Evolutionary conservation across 1,140 invertebrate species (phyloP).

Genomic region (Sycophaga agraensis): DNA sequence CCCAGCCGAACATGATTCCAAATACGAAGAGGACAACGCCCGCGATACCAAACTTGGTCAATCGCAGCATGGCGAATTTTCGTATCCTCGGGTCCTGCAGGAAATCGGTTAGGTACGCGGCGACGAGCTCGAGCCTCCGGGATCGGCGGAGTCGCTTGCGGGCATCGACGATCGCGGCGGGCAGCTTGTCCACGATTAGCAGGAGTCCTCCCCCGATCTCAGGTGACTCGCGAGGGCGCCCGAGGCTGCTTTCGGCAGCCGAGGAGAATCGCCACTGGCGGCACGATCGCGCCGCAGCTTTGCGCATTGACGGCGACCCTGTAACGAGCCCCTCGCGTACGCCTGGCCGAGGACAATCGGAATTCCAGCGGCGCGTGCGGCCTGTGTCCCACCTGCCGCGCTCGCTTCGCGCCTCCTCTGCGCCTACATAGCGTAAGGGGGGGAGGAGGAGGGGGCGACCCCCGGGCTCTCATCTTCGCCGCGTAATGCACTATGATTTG

Average conservation of each 20-base stretch:
- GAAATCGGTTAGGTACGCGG: background rate
- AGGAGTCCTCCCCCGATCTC: background rate
- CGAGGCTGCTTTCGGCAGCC: background rate
- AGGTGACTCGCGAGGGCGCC: background rate
- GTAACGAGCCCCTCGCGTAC: background rate
- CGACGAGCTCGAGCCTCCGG: background rate
- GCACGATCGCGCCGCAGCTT: no score
- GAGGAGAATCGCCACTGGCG: background rate
- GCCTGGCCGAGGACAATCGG: background rate
- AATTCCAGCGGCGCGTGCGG: background rate
- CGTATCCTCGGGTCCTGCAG: background rate
- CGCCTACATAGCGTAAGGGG: background rate
- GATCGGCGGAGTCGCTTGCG: background rate
- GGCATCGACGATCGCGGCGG: background rate
- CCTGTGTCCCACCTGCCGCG: background rate
- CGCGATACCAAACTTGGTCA: slow-evolving; percentile 12
- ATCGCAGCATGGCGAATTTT: slow-evolving; percentile 1
- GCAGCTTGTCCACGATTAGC: no score
- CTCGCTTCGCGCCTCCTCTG: background rate
- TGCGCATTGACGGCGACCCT: slow-evolving; percentile 22
- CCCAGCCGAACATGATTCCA: slow-evolving; percentile 9
- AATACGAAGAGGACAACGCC: slow-evolving; percentile 10
- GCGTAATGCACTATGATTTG: background rate
- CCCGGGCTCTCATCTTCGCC: background rate
- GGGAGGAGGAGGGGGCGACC: background rate